Evolutionary conservation across 1,140 invertebrate genomes (phyloP), one percentile per base, ranked within the genome.

Genomic region (Cydia splendana): DNA sequence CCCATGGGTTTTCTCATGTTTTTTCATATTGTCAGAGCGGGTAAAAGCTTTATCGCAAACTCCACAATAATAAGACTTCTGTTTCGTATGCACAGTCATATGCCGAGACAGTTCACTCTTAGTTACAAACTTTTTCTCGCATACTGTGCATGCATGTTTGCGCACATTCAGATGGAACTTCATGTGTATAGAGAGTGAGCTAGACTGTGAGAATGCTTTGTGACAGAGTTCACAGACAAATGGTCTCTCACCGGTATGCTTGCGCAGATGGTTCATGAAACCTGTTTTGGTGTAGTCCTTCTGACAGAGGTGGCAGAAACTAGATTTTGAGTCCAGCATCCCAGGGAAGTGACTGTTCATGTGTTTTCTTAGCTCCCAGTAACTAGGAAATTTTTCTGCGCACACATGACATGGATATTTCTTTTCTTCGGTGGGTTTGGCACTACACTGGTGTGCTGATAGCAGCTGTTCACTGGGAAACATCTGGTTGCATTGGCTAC

Each of bases 241-340:
- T 0, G 96, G 96, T 79, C 96, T 96, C 86, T 97, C 96, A 1
- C 97, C 97, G 0, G 97, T 98, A 83, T 99, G 98, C 76, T 98
- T 98, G 12, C 98, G 94, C 65, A 98, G 91, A 86, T 99, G 98
- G 13, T 94, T 94, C 93, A 93, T 93, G 74, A 94, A 94, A 7
- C 93, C 93, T 75, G 93, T 94, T 79, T 94, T 94, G 12, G 93
- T 94, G 76, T 94, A 94, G 81, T 94, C 93, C 82, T 94, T 94
- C 79, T 93, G 93, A 81, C 93, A 94, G 51, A 94, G 86, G 76
- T 94, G 93, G 81, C 93, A 94, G 80, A 93, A 94, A 83, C 93
- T 94, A 42, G 93, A 93, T 79, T 94, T 94, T 38, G 93, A 93
- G 79, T 93, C 93, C 65, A 93, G 77, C 93, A 94, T 94, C 75